phyloP scores from a whole-genome alignment of 1,140 invertebrate species.

The Drosophila bocqueti region DNA sequence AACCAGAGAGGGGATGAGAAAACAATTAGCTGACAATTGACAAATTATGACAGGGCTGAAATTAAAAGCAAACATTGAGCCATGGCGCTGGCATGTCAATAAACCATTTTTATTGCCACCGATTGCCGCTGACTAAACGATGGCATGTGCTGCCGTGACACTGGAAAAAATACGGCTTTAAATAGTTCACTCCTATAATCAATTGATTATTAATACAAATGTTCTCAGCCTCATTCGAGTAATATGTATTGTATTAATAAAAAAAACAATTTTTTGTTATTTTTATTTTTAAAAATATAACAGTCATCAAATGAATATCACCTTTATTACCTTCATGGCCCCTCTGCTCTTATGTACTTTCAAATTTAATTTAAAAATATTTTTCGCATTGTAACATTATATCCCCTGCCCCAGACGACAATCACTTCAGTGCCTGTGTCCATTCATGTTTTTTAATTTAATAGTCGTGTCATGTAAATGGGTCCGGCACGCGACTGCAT shows the following conservation, averaged over 20 bases:
- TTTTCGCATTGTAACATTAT: not conserved
- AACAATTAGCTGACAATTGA: slow-evolving; percentile 59
- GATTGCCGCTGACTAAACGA: slow-evolving; percentile 67
- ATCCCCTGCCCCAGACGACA: not conserved
- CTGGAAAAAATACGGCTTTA: not conserved
- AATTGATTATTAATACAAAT: not conserved
- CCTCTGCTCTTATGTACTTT: not conserved
- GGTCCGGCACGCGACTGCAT: slow-evolving; percentile 69
- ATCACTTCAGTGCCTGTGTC: slow-evolving; percentile 26
- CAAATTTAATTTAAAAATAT: not conserved
- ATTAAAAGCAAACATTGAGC: slow-evolving; percentile 65
- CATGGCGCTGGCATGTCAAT: slow-evolving; percentile 60
- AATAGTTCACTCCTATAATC: not conserved
- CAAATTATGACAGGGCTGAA: slow-evolving; percentile 52
- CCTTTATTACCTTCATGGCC: not conserved
- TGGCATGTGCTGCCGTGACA: slow-evolving; percentile 30
- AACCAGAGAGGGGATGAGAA: slow-evolving; percentile 1
- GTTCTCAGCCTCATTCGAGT: not conserved
- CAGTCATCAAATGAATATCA: not conserved
- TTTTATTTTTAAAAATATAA: not conserved
- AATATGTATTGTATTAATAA: no score
- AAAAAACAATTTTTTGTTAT: no score
- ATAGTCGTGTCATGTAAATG: slow-evolving; percentile 82
- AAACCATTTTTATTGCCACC: slow-evolving; percentile 59
- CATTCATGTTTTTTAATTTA: slow-evolving; percentile 82